Evolutionary conservation across 2,113 vertebrate genomes (phyloP), one percentile per base, ranked within the genome.

Genomic region (Eurypyga helias): DNA sequence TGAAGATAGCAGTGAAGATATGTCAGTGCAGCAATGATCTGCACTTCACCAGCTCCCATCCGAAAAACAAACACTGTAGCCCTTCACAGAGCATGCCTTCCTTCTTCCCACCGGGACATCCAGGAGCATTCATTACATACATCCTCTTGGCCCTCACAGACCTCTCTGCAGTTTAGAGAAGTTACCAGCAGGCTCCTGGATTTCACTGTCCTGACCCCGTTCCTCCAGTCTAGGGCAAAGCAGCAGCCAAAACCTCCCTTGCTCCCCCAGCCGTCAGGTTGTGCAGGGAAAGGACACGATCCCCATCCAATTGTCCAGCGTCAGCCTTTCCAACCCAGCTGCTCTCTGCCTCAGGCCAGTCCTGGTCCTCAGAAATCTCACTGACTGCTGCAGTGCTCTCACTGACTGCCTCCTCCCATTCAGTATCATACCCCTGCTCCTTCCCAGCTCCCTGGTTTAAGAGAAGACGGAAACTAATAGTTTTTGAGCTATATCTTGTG

Each of bases 211-310:
- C 46, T 81, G 31, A 83, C 6, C 14, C 17, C 19, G 36, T 46
- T 79, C 19, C 29, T 87, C 23, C 64, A 77, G 38, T 14, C n/a
- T n/a, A 38, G 6, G 13, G 29, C 38, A 93, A 86, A 87, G 57
- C 43, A 87, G 58, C 25, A 83, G 33, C 33, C 78, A 62, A 89
- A 70, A 33, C 6, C 16, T 34, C 25, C 8, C 8, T 0, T 31
- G 16, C 54, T 70, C 2, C 11, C 20, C 16, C 45, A 29, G 38
- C 17, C 83, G 58, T 33, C 23, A 62, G 29, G 21, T 14, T 34
- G 13, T 14, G 21, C 0, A 0, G 24, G 25, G 28, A 78, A 46
- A 46, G 52, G 34, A n/a, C 75, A 23, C 0, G 0, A 77, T 10
- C 12, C 11, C 3, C 14, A 13, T 41, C 24, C 62, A 13, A 13